Evolutionary conservation across 2,797 vertebrate genomes (phyloP).

Genomic region (Myotis daubentonii): DNA sequence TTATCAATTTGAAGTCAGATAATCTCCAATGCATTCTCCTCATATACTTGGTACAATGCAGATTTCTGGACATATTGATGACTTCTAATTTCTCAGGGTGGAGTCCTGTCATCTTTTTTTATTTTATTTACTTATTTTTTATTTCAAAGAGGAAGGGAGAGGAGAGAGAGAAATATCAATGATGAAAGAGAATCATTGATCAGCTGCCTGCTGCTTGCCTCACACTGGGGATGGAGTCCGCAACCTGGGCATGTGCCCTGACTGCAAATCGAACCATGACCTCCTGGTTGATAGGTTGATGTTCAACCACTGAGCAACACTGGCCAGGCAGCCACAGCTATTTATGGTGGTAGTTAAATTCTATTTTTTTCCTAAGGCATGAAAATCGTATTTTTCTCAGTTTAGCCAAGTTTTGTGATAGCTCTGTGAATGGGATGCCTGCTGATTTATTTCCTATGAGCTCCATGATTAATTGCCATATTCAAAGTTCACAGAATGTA

Average conservation of each 20-base stretch:
- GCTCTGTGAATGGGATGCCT: not conserved
- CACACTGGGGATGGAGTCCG: no score
- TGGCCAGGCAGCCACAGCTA: not conserved
- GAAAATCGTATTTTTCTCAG: not conserved
- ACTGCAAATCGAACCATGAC: no score
- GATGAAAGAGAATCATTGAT: no score
- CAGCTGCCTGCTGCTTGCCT: no score
- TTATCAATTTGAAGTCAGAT: not conserved
- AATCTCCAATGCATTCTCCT: not conserved
- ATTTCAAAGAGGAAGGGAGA: not conserved
- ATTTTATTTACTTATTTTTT: no score
- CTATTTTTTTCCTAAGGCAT: not conserved
- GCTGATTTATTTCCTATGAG: not conserved
- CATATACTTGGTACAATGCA: not conserved
- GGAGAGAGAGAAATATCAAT: not conserved
- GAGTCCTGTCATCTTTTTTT: not conserved
- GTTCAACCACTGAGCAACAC: no score
- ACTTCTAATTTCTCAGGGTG: not conserved
- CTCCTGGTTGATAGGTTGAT: no score
- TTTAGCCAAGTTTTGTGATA: not conserved
- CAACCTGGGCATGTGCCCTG: no score
- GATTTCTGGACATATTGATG: not conserved
- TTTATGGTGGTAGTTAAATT: not conserved
- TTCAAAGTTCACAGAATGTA: not conserved
- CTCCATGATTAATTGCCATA: not conserved